Conservation (phyloP, 2,113 vertebrate genomes). For the Atractosteus spatula region DNA sequence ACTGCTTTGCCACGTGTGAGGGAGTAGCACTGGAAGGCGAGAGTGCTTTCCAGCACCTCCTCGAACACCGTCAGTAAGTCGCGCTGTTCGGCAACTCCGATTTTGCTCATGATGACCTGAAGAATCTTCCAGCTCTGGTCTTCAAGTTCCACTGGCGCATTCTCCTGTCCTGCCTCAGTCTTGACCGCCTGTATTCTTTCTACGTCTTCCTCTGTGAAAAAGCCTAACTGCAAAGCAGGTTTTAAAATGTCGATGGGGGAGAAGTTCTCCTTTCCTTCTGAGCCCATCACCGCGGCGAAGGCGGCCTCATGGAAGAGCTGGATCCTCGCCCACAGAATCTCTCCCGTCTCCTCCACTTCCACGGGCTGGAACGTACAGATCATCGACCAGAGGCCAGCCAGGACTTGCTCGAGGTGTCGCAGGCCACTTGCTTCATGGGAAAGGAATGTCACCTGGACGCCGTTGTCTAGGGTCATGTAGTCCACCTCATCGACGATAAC, state of each 20-base stretch:
- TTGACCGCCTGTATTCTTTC: slow-evolving; percentile 2
- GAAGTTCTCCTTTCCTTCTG: slow-evolving; percentile 8
- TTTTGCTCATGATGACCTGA: slow-evolving; percentile 24
- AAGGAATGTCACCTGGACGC: slow-evolving; percentile 39
- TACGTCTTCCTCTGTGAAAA: slow-evolving; percentile 25
- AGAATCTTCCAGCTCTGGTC: slow-evolving; percentile 12
- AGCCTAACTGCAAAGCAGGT: slow-evolving; percentile 22
- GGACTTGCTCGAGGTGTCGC: slow-evolving; percentile 35
- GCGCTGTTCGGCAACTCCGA: slow-evolving; percentile 23
- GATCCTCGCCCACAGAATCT: slow-evolving; percentile 27
- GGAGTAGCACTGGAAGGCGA: slow-evolving; percentile 28
- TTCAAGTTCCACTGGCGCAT: not conserved
- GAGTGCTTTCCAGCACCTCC: slow-evolving; percentile 11
- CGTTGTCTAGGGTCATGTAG: slow-evolving; percentile 43
- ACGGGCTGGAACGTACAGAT: slow-evolving; percentile 26
- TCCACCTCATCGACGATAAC: slow-evolving; percentile 45
- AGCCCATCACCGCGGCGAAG: slow-evolving; percentile 10
- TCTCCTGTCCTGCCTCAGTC: not conserved
- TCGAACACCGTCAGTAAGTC: slow-evolving; percentile 26
- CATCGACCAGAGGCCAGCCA: slow-evolving; percentile 33
- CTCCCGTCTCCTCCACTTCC: slow-evolving; percentile 23
- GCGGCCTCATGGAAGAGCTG: slow-evolving; percentile 34
- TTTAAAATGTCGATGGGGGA: slow-evolving; percentile 16
- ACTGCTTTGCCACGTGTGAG: slow-evolving; percentile 10
- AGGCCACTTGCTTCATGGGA: slow-evolving; percentile 35